Conservation (phyloP, 2,113 vertebrate species). For the Eretmochelys imbricata region DNA sequence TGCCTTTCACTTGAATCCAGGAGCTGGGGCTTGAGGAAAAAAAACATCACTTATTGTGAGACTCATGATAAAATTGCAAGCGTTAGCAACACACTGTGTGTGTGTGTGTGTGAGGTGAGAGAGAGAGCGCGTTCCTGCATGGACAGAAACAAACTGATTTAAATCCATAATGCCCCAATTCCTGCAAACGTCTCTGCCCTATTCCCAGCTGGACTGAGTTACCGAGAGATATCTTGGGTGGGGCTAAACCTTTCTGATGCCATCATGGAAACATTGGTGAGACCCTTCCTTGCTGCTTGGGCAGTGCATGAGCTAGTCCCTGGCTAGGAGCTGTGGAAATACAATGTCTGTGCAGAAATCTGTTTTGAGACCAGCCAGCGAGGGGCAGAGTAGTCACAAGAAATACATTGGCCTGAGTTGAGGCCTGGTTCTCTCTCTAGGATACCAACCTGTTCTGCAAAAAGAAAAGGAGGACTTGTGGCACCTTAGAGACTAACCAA, state of each 20-base stretch:
- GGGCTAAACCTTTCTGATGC: neutral
- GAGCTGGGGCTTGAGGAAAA: neutral
- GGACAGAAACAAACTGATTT: neutral
- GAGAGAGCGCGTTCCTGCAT: neutral
- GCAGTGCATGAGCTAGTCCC: neutral
- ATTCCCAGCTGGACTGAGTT: neutral
- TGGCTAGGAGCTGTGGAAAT: neutral
- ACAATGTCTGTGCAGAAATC: neutral
- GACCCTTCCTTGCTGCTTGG: neutral
- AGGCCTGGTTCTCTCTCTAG: neutral
- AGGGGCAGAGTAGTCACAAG: neutral
- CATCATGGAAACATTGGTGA: neutral
- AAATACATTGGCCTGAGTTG: neutral
- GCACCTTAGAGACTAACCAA: too few species aligned
- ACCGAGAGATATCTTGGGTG: neutral
- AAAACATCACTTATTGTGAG: neutral
- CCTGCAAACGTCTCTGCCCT: neutral
- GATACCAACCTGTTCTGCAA: neutral
- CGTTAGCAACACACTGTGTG: too few species aligned
- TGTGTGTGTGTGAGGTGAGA: neutral
- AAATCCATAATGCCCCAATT: neutral
- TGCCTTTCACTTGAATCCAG: neutral
- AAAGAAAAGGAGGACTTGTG: too few species aligned
- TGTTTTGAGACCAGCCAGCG: neutral
- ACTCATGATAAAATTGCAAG: neutral